Conservation (phyloP, 1,140 invertebrate species). For the Tribolium madens region DNA sequence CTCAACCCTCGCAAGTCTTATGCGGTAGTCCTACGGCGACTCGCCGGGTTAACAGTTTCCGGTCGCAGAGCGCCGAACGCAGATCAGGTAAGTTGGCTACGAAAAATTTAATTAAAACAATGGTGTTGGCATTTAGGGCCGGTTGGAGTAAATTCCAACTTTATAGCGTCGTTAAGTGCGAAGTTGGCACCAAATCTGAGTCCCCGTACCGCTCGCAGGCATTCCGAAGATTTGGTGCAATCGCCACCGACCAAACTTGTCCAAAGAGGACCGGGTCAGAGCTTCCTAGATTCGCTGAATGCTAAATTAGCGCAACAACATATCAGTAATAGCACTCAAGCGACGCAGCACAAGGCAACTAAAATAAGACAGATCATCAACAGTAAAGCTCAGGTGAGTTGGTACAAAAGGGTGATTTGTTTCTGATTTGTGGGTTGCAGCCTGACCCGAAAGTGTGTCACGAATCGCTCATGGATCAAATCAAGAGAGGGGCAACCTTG, state of each 20-base stretch:
- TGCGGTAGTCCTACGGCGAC: constrained; percentile 67
- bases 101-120: constrained; percentile 3
- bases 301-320: constrained; percentile 78
- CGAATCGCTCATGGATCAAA: constrained; percentile 89
- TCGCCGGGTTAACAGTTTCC: constrained; percentile 64
- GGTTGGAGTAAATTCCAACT: constrained; percentile 71
- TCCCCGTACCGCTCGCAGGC: constrained; percentile 66
- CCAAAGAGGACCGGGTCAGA: constrained; percentile 66
- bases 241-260: constrained; percentile 57
- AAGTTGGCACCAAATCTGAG: constrained; percentile 74
- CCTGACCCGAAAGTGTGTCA: constrained; percentile 78
- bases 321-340: constrained; percentile 65
- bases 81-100: constrained; percentile 61
- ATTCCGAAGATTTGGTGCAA: constrained; percentile 64
- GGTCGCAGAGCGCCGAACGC: constrained; percentile 71
- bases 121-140: constrained; percentile 60
- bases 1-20: constrained; percentile 68
- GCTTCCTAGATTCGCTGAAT: constrained; percentile 81
- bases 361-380: constrained; percentile 74
- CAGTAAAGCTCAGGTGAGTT: constrained; percentile 73
- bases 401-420: background rate
- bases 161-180: constrained; percentile 80
- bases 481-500: constrained; percentile 84
- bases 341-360: constrained; percentile 64
- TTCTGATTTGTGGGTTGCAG: constrained; percentile 65